Evolutionary conservation across 2,797 vertebrate species (phyloP).

Genomic region (Psittacula echo): DNA sequence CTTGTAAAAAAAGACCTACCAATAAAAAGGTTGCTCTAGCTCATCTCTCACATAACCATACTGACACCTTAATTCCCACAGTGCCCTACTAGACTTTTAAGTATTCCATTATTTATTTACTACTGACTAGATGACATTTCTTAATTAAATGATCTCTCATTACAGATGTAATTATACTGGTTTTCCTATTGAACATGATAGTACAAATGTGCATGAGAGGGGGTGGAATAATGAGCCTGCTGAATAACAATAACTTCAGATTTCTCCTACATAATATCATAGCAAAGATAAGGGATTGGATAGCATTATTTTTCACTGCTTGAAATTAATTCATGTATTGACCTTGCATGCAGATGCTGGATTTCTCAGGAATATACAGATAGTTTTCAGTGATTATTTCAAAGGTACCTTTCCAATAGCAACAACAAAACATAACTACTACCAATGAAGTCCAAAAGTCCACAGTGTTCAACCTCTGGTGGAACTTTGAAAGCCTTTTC

Average conservation of each 20-base stretch:
- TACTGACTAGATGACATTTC: background rate
- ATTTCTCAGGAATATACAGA: background rate
- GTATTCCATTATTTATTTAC: conserved; percentile 16
- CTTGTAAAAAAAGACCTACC: background rate
- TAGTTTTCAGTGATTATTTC: conserved; percentile 10
- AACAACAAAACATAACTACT: background rate
- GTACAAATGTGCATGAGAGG: background rate
- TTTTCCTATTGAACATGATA: background rate
- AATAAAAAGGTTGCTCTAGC: background rate
- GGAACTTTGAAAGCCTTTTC: conserved; percentile 35
- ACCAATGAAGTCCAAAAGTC: background rate
- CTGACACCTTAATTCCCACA: background rate
- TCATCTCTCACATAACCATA: background rate
- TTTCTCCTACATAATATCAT: background rate
- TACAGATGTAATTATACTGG: background rate
- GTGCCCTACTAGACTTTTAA: background rate
- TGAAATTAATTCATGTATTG: background rate
- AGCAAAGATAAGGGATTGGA: background rate
- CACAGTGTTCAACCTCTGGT: conserved; percentile 23
- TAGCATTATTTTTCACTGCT: background rate
- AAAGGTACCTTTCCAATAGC: background rate
- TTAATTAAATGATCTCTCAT: background rate
- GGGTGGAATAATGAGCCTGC: background rate
- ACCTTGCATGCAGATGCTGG: background rate
- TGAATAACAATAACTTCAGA: background rate